Evolutionary conservation across 2,113 vertebrate species (phyloP).

Genomic region (Halichoerus grypus): DNA sequence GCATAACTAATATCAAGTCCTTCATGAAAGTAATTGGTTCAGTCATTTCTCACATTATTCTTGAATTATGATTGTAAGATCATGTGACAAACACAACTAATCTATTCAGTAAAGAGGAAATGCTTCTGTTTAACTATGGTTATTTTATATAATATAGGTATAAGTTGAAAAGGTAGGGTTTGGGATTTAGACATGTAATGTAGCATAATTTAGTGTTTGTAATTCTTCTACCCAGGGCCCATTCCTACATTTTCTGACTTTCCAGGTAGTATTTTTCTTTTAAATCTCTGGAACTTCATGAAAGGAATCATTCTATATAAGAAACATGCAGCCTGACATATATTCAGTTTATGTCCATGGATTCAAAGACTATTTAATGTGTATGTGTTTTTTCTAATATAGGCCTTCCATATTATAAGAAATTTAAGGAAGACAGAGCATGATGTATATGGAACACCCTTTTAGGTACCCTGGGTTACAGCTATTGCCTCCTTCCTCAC

Average conservation of each 20-base stretch:
- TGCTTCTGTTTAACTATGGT: neutral
- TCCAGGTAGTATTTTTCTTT: neutral
- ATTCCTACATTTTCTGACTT: conserved; percentile 13
- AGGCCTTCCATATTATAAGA: neutral
- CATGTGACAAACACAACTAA: neutral
- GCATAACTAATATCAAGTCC: neutral
- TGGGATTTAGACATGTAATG: neutral
- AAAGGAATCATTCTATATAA: neutral
- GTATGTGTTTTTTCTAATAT: neutral
- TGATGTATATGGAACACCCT: neutral
- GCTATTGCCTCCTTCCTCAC: neutral
- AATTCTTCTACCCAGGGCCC: neutral
- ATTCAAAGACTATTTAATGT: neutral
- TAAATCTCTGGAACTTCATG: neutral
- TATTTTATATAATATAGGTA: neutral
- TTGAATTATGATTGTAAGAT: neutral
- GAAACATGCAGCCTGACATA: neutral
- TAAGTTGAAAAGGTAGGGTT: neutral
- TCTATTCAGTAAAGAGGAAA: neutral
- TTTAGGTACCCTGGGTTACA: neutral
- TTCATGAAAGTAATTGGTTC: neutral
- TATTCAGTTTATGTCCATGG: neutral
- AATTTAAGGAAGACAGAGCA: neutral
- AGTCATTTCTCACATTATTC: neutral
- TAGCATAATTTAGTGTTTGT: neutral